Conservation (phyloP, 2,797 vertebrate genomes). For the Sebastes goodei region DNA sequence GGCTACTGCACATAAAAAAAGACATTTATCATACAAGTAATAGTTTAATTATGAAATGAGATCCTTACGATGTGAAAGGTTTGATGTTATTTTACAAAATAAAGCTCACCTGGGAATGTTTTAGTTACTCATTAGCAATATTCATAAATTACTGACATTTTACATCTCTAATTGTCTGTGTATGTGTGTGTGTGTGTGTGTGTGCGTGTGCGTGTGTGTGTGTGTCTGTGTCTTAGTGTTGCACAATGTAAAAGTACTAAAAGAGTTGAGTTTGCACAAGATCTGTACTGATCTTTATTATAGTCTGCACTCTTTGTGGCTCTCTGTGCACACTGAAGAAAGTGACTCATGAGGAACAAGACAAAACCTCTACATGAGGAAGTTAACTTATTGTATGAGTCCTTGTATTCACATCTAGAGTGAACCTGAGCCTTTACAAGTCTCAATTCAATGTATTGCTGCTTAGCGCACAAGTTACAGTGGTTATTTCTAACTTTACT, state of each 20-base stretch:
- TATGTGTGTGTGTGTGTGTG: too few species aligned
- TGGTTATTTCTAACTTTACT: neutral
- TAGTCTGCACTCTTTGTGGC: neutral
- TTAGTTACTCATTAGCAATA: neutral
- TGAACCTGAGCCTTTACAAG: neutral
- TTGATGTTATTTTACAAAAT: neutral
- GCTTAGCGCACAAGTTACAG: neutral
- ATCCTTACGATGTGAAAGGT: neutral
- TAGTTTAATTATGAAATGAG: neutral
- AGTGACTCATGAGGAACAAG: neutral
- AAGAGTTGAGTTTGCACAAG: neutral
- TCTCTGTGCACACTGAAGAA: neutral
- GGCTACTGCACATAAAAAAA: slow-evolving; percentile 33
- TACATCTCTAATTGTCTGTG: neutral
- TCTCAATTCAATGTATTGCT: neutral
- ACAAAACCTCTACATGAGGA: neutral
- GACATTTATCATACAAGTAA: neutral
- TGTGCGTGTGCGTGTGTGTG: too few species aligned
- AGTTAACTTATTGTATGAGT: neutral
- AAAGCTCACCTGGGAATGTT: neutral
- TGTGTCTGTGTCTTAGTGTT: neutral
- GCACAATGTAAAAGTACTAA: neutral
- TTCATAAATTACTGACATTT: neutral
- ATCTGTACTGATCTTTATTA: neutral
- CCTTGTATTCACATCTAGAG: neutral